A percentile compares a stretch with the other conserved stretches of the same genome.
Conservation (phyloP, 2,113 vertebrate genomes). For the Gallinago jamesoni region DNA sequence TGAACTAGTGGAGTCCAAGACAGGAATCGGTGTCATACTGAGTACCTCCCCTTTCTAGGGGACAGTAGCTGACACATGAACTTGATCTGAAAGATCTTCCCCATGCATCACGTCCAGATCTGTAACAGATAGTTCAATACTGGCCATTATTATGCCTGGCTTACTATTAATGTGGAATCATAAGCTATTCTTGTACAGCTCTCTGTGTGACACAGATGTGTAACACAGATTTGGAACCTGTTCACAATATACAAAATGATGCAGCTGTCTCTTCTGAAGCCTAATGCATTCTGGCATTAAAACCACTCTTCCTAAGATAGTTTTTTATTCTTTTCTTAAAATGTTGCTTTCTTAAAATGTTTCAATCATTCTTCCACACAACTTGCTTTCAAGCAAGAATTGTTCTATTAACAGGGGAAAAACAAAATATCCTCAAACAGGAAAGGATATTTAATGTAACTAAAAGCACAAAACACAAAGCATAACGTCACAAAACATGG, state of each 20-base stretch:
- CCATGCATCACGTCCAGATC: neutral
- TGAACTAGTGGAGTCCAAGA: neutral
- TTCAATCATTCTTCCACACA: neutral
- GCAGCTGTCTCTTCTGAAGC: neutral
- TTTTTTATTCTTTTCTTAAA: neutral
- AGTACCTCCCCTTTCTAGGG: neutral
- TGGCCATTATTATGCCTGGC: neutral
- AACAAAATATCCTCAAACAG: neutral
- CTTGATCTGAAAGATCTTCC: neutral
- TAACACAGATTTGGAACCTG: neutral
- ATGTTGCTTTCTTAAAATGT: neutral
- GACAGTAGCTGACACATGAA: neutral
- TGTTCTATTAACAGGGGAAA: neutral
- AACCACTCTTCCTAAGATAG: neutral
- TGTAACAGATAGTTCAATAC: neutral
- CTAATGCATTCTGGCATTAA: neutral
- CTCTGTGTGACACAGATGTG: neutral
- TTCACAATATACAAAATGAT: neutral
- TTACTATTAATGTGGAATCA: neutral
- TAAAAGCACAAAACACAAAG: neutral
- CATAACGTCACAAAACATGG: neutral
- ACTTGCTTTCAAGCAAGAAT: neutral
- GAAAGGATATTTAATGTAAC: neutral
- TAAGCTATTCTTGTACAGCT: neutral
- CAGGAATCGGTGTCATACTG: neutral